A percentile compares a stretch with the other conserved stretches of the same genome.
Evolutionary conservation across 2,113 vertebrate species (phyloP).

Genomic region (Ariopsis seemanni): DNA sequence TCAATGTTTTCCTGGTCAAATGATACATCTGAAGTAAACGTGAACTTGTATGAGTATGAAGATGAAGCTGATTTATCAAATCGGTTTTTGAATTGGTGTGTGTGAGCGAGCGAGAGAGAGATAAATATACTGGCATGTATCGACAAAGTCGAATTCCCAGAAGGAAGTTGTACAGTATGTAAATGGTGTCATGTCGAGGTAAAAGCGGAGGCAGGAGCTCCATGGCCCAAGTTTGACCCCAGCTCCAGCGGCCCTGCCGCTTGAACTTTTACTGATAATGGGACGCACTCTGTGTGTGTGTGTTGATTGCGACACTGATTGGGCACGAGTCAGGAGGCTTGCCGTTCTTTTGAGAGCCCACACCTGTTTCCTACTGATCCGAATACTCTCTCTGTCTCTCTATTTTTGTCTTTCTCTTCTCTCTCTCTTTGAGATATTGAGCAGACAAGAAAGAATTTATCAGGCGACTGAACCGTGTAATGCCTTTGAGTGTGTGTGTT

Average conservation of each 20-base stretch:
- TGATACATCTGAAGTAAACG: neutral
- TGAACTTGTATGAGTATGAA: neutral
- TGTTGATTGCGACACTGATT: conserved; percentile 41
- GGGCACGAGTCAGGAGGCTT: conserved; percentile 44
- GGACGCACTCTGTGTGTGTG: conserved; percentile 51
- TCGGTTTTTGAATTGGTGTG: neutral
- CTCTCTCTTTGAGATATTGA: conserved; percentile 23
- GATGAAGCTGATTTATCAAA: neutral
- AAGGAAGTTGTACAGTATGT: conserved; percentile 46
- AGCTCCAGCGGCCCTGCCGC: conserved; percentile 51
- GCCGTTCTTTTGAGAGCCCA: conserved; percentile 21
- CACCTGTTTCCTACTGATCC: conserved; percentile 41
- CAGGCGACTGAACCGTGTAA: conserved; percentile 50
- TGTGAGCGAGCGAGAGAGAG: neutral
- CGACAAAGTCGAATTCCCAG: conserved; percentile 15
- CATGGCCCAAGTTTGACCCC: conserved; percentile 75
- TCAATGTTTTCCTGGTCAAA: neutral
- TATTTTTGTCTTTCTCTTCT: conserved; percentile 5
- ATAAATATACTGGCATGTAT: neutral
- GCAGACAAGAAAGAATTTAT: conserved; percentile 47
- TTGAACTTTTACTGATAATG: conserved; percentile 63
- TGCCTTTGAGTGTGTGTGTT: conserved; percentile 49
- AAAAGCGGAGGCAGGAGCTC: conserved; percentile 66
- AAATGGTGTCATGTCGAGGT: conserved; percentile 49
- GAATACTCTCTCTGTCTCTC: neutral